Conservation (phyloP, 2,888 invertebrate genomes). For the Dyspetes luteomarginatus region DNA sequence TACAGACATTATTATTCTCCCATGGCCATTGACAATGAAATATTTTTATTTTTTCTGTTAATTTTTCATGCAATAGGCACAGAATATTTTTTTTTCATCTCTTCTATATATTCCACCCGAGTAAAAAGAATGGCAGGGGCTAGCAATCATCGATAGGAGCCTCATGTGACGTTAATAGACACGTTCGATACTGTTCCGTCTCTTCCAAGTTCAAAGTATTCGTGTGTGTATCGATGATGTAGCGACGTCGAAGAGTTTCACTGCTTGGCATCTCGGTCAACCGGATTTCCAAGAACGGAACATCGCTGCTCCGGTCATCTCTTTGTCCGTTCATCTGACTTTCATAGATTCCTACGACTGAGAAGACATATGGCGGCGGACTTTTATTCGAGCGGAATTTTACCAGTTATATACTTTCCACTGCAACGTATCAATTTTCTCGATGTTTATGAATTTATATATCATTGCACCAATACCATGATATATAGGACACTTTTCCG, state of each 20-base stretch:
- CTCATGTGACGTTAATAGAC: conserved; percentile 27
- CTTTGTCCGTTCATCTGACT: conserved; percentile 58
- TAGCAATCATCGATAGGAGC: neutral
- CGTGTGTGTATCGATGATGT: conserved; percentile 40
- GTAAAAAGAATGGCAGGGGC: neutral
- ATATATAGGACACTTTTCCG: too few species aligned
- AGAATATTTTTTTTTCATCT: neutral
- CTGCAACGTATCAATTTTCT: neutral
- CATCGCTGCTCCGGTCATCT: conserved; percentile 32
- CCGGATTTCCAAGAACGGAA: conserved; percentile 64
- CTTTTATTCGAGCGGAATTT: conserved; percentile 28
- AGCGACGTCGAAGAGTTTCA: conserved; percentile 59
- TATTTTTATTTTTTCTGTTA: neutral
- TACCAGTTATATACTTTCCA: neutral
- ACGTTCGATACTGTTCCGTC: conserved; percentile 8
- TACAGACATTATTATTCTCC: neutral
- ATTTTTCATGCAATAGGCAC: neutral
- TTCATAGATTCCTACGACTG: conserved; percentile 57
- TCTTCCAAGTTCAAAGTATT: conserved; percentile 19
- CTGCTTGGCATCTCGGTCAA: conserved; percentile 64
- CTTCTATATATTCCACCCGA: neutral
- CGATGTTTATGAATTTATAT: neutral
- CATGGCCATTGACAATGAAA: neutral
- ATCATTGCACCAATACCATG: neutral
- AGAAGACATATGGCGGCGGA: neutral